These are phyloP conservation scores for Crambe crambe DNA, from an alignment of 37 sponge, comb jelly and placozoan genomes.

Conservation along the genomic window DNA sequence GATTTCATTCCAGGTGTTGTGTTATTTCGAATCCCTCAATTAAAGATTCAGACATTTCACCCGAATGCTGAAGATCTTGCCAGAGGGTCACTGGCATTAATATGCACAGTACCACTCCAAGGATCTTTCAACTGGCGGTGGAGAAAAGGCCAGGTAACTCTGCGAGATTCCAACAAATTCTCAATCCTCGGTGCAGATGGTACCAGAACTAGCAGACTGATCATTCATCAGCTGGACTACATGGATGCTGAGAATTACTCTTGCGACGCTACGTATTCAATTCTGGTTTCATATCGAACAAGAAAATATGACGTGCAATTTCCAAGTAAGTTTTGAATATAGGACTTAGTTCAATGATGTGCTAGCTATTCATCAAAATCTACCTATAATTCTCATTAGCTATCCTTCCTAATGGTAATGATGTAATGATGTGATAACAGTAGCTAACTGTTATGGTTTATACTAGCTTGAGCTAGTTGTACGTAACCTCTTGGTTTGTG, in stretches of 20 bases:
- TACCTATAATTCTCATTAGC: too few species aligned
- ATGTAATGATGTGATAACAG: too few species aligned
- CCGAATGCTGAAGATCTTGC: constrained; percentile 13
- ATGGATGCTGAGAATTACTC: background rate
- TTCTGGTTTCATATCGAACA: background rate
- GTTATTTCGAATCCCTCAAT: constrained; percentile 1
- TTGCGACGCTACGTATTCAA: background rate
- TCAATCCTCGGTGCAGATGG: background rate
- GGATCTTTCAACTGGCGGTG: constrained; percentile 41
- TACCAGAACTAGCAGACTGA: background rate
- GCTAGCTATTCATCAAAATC: background rate
- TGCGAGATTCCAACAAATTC: too few species aligned
- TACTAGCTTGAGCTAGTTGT: too few species aligned
- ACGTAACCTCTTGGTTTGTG: too few species aligned
- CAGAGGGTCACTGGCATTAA: constrained; percentile 3
- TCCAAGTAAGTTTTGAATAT: background rate
- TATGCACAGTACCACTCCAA: constrained; percentile 28
- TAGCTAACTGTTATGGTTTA: too few species aligned
- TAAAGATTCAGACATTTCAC: background rate
- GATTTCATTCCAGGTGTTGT: background rate
- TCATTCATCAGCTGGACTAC: background rate
- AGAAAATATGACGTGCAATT: background rate
- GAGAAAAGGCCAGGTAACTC: background rate
- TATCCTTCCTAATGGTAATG: too few species aligned
- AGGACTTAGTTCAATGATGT: background rate